phyloP scores from a whole-genome alignment of 2,888 invertebrate genomes.

The Notodonta ziczac region DNA sequence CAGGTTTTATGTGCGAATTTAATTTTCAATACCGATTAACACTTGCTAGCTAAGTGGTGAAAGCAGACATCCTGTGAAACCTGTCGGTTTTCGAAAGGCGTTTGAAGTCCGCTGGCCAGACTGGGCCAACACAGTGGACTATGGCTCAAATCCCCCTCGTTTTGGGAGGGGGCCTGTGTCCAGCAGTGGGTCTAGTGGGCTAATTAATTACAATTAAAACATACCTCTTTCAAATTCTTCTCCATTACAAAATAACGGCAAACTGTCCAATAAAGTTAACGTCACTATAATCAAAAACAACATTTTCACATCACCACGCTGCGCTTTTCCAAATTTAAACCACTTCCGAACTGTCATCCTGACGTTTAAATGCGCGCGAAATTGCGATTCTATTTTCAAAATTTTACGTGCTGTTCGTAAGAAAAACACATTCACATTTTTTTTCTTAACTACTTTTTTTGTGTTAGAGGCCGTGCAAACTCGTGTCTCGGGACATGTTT shows the following conservation, averaged over 20 bases:
- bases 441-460: conserved; percentile 36
- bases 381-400: conserved; percentile 30
- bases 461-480: conserved; percentile 47
- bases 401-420: conserved; percentile 35
- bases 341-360: conserved; percentile 78
- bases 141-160: too few species aligned
- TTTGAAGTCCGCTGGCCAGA: too few species aligned
- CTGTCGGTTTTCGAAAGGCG: too few species aligned
- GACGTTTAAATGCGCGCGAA: conserved; percentile 63
- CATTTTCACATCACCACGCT: conserved; percentile 72
- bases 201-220: conserved; percentile 13
- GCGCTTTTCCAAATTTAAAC: conserved; percentile 60
- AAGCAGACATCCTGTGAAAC: too few species aligned
- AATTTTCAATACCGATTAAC: too few species aligned
- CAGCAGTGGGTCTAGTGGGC: background rate
- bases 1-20: too few species aligned
- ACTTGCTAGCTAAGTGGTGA: too few species aligned
- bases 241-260: conserved; percentile 56
- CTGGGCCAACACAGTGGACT: too few species aligned
- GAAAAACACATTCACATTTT: conserved; percentile 59
- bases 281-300: conserved; percentile 68
- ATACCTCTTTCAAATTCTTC: conserved; percentile 69
- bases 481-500: conserved; percentile 68
- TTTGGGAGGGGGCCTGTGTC: background rate
- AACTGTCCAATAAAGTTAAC: conserved; percentile 67